Conservation (phyloP, 2,113 vertebrate species). For the Oplegnathus fasciatus region DNA sequence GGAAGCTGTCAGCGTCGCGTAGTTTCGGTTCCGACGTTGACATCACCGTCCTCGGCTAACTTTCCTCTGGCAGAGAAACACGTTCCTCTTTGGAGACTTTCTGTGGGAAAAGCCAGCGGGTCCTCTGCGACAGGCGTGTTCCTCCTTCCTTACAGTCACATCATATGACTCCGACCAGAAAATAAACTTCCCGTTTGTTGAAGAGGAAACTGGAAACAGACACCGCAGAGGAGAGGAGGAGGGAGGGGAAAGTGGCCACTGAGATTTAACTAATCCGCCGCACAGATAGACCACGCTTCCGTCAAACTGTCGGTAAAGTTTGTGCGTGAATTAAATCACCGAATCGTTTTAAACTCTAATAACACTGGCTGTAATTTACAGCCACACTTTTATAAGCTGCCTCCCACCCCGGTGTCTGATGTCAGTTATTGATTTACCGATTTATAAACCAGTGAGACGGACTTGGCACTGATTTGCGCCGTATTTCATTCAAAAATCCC, state of each 20-base stretch:
- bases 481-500: background rate
- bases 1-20: slow-evolving; percentile 26
- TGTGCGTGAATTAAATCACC: background rate
- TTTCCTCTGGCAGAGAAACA: slow-evolving; percentile 14
- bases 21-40: slow-evolving; percentile 47
- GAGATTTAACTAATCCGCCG: too few species aligned
- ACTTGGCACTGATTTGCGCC: background rate
- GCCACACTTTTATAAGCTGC: background rate
- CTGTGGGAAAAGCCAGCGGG: background rate
- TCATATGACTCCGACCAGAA: slow-evolving; percentile 75
- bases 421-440: slow-evolving; percentile 1
- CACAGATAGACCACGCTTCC: too few species aligned
- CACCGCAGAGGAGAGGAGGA: background rate
- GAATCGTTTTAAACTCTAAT: background rate
- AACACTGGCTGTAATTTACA: background rate
- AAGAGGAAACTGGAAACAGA: slow-evolving; percentile 28
- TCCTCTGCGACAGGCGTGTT: slow-evolving; percentile 49
- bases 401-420: slow-evolving; percentile 12
- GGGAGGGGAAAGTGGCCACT: background rate
- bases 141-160: slow-evolving; percentile 49
- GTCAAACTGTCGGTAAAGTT: background rate
- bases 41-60: slow-evolving; percentile 33
- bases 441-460: background rate
- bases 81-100: slow-evolving; percentile 42
- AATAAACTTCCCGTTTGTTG: slow-evolving; percentile 50